phyloP scores from a whole-genome alignment of 2,888 invertebrate genomes.

The Epirrhoe alternata region DNA sequence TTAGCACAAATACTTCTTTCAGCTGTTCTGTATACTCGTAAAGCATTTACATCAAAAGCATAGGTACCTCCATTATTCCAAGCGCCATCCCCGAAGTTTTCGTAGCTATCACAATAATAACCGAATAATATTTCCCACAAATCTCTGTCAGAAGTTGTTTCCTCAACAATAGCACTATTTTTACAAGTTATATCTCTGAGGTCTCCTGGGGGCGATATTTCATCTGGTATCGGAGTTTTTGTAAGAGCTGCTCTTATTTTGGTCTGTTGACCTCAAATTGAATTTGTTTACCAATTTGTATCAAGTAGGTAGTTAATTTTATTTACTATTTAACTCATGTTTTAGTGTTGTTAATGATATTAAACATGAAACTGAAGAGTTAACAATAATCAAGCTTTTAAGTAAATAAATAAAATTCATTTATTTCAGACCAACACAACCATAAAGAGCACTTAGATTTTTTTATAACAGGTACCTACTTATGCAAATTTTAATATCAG shows the following conservation, averaged over 20 bases:
- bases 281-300: background rate
- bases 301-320: no score
- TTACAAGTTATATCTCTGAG: conserved; percentile 55
- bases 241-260: background rate
- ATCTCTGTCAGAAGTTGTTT: conserved; percentile 32
- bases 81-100: conserved; percentile 1
- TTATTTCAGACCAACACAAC: no score
- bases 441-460: no score
- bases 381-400: no score
- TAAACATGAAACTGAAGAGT: no score
- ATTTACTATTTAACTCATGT: no score
- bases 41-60: background rate
- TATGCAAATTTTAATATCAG: no score
- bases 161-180: conserved; percentile 50
- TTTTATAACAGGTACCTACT: no score
- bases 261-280: background rate
- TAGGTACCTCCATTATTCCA: background rate
- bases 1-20: no score
- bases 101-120: conserved; percentile 13
- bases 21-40: background rate
- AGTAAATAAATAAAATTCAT: no score
- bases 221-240: conserved; percentile 40
- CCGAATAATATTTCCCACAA: conserved; percentile 39
- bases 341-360: no score
- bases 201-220: conserved; percentile 55